These are phyloP conservation scores for Eulimnadia texana DNA, from an alignment of 1,140 invertebrate species.

Conservation along the genomic window DNA sequence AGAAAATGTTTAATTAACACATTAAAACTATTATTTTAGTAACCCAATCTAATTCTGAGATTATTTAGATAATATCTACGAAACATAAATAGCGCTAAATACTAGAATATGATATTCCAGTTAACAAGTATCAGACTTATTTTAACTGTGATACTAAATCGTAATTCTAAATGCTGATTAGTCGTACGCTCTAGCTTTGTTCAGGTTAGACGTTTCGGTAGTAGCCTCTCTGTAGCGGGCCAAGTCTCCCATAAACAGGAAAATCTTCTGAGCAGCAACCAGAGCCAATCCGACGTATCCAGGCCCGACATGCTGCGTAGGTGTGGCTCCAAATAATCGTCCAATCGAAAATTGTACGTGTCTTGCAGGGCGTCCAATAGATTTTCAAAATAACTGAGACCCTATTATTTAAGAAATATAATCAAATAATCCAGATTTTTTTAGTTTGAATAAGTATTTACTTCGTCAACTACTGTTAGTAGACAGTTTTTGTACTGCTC, in stretches of 20 bases:
- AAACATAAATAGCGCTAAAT: too few relatives aligned
- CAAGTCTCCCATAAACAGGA: slow-evolving; percentile 79
- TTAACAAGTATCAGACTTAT: too few relatives aligned
- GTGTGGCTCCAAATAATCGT: slow-evolving; percentile 36
- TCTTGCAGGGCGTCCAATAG: slow-evolving; percentile 56
- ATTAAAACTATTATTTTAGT: too few relatives aligned
- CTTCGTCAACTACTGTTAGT: slow-evolving; percentile 58
- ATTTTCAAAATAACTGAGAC: slow-evolving; percentile 58
- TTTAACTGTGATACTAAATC: neutral
- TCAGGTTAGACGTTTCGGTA: slow-evolving; percentile 67
- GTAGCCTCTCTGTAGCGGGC: slow-evolving; percentile 67
- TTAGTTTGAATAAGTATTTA: slow-evolving; percentile 20
- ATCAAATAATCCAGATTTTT: neutral
- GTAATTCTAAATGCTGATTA: neutral
- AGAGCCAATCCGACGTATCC: slow-evolving; percentile 57
- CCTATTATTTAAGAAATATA: slow-evolving; percentile 34
- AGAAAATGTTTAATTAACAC: too few relatives aligned
- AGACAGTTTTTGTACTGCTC: slow-evolving; percentile 48
- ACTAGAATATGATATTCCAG: too few relatives aligned
- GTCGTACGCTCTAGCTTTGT: slow-evolving; percentile 59
- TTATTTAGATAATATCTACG: too few relatives aligned
- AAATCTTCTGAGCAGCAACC: slow-evolving; percentile 70
- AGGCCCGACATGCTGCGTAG: slow-evolving; percentile 40
- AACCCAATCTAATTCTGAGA: too few relatives aligned
- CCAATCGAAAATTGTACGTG: slow-evolving; percentile 56